Conservation (phyloP, 2,113 vertebrate genomes). For the Noctilio leporinus region DNA sequence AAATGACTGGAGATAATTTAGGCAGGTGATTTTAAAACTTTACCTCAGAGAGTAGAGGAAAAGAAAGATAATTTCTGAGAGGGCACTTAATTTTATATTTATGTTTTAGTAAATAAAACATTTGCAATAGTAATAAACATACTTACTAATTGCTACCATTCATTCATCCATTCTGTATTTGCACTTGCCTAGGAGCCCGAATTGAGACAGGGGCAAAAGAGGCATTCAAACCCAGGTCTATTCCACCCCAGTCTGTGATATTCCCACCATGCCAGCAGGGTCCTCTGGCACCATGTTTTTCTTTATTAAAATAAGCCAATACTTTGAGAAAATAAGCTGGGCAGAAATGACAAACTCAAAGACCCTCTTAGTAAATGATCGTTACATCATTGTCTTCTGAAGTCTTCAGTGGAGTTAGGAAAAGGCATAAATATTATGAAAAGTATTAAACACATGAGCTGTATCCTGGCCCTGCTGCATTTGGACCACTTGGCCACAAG, state of each 20-base stretch:
- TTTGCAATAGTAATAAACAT: neutral
- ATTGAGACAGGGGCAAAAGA: neutral
- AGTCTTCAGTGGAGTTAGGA: neutral
- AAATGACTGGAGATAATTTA: neutral
- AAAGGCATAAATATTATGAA: neutral
- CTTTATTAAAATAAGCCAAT: neutral
- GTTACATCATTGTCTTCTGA: neutral
- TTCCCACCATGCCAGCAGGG: neutral
- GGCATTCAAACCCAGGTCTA: neutral
- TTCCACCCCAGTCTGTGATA: neutral
- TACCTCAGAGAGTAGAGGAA: neutral
- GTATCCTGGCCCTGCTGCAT: neutral
- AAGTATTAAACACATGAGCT: neutral
- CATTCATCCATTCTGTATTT: neutral
- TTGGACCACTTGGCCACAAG: fast-evolving
- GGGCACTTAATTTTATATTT: neutral
- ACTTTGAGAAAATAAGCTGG: neutral
- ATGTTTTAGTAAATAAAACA: neutral
- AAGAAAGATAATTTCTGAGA: neutral
- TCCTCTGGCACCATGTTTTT: neutral
- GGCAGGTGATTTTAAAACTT: neutral
- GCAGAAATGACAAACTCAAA: neutral
- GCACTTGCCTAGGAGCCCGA: neutral
- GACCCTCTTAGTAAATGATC: neutral
- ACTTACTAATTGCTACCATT: neutral